Conservation (phyloP, 2,113 vertebrate species). For the Boleophthalmus pectinirostris region DNA sequence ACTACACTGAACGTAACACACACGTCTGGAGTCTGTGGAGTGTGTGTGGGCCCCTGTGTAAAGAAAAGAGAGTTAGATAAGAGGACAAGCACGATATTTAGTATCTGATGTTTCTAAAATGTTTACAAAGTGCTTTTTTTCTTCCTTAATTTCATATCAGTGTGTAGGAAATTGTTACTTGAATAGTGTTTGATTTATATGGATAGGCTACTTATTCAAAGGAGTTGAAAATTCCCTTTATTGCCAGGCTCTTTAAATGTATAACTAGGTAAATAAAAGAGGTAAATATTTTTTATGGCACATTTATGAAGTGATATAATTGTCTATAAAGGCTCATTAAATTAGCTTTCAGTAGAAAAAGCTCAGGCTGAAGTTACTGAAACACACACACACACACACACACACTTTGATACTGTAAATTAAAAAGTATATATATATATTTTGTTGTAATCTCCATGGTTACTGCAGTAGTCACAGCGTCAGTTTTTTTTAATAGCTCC, state of each 20-base stretch:
- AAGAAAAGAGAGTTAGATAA: neutral
- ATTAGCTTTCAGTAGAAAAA: neutral
- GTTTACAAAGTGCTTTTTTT: neutral
- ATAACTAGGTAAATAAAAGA: neutral
- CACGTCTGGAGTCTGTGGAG: neutral
- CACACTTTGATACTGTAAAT: neutral
- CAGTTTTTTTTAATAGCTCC: too few relatives aligned
- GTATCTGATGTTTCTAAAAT: too few relatives aligned
- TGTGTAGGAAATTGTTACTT: neutral
- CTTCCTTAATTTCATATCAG: neutral
- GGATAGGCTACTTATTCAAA: neutral
- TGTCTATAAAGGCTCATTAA: neutral
- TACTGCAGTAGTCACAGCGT: neutral
- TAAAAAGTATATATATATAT: neutral
- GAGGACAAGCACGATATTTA: too few relatives aligned
- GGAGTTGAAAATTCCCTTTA: neutral
- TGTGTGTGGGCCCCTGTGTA: neutral
- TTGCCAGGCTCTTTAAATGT: neutral
- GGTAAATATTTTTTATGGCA: neutral
- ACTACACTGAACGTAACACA: neutral
- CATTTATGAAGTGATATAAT: neutral
- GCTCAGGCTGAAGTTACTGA: neutral
- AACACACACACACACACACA: neutral
- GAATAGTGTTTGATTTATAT: neutral
- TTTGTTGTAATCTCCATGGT: neutral